phyloP scores from a whole-genome alignment of 2,888 invertebrate species.

The Thumatha senex region DNA sequence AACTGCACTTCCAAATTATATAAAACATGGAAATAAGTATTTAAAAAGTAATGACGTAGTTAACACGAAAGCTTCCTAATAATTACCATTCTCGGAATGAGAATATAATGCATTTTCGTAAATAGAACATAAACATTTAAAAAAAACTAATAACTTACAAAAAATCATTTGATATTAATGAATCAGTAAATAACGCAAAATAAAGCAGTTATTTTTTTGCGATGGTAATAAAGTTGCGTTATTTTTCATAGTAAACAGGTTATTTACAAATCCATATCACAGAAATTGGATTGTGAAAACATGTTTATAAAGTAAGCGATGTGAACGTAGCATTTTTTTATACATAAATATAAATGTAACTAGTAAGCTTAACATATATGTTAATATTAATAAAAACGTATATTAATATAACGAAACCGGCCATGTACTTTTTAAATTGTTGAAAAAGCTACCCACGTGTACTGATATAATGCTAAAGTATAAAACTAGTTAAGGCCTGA shows the following conservation, averaged over 20 bases:
- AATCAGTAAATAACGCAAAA: too few relatives aligned
- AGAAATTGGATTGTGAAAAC: conserved; percentile 12
- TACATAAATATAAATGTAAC: conserved; percentile 66
- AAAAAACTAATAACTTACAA: not conserved
- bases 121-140: conserved; percentile 8
- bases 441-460: conserved; percentile 51
- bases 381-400: conserved; percentile 47
- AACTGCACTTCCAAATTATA: conserved; percentile 29
- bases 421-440: conserved; percentile 63
- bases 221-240: conserved; percentile 3
- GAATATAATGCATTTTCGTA: conserved; percentile 37
- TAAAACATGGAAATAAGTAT: conserved; percentile 9
- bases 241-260: conserved; percentile 7
- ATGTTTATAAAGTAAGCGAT: conserved; percentile 5
- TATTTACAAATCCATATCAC: not conserved
- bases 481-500: conserved; percentile 52
- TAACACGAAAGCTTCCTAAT: conserved; percentile 45
- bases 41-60: conserved; percentile 21
- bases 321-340: conserved; percentile 43
- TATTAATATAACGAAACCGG: conserved; percentile 69
- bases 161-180: not conserved
- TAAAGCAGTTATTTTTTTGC: not conserved
- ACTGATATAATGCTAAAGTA: conserved; percentile 56
- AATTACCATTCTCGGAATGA: conserved; percentile 26
- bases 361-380: conserved; percentile 51